Base-by-base conservation (phyloP, 2,888 invertebrate species). In the Uloborus plumipes region DNA sequence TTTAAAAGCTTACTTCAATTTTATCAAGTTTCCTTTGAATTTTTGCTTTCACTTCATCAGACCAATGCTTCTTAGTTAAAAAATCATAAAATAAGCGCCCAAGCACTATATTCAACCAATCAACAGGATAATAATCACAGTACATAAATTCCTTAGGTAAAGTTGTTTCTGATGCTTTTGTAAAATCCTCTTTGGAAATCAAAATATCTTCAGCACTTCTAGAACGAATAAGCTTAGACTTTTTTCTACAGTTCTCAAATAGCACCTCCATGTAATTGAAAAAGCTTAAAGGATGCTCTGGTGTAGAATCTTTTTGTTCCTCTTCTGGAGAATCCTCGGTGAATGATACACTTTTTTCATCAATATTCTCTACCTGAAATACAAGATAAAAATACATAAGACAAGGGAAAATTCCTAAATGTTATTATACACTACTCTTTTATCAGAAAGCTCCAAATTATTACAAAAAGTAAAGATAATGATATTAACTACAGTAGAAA, bases 21-120 rank as follows among this genome's bases (percentile, higher is more conserved):
- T 94, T 94, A 80, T 93, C 92, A 1, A 97, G 91, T 90, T 97
- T 97, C 87, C 93, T 92, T 90, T 97, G 95, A 88, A 97, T 93
- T 88, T 93, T 92, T 71, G 93, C 92, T 88, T 93, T 93, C 53
- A 97, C 91, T 84, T 92, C 91, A 78, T 91, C 91, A 55, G 93
- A 92, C 90, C 94, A 94, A 83, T 90, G 89, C 2, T 92, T 91
- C 88, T 95, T 93, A 50, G 93, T 92, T 88, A 95, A 92, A 88
- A 95, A 92, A 89, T 97, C 97, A 89, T 93, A 96, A 86, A 95
- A 91, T 53, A 96, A 89, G 69, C 97, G 91, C 50, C 94, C 94
- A 31, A 95, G 86, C 80, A 95, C 88, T n/a, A 94, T 93, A 90
- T 96, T 96, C 85, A 95, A 87, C 94, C 94, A 95, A 13, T 78